Conservation (phyloP, 2,113 vertebrate species). For the Neoarius graeffei region DNA sequence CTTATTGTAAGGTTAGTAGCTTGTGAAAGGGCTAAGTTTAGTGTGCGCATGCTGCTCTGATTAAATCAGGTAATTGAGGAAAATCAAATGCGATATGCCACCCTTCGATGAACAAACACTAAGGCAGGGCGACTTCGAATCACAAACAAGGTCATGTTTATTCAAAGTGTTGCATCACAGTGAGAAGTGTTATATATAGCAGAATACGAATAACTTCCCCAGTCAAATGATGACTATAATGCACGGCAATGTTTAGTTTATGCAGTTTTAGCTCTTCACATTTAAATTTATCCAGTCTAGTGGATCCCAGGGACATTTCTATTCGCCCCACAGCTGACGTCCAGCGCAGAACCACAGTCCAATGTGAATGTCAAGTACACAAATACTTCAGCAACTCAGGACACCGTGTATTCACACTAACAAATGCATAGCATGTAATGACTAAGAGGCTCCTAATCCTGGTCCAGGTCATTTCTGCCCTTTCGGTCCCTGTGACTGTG, state of each 20-base stretch:
- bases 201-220: not conserved
- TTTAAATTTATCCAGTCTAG: not conserved
- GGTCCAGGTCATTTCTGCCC: conserved; percentile 24
- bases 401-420: not conserved
- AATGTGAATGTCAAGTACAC: not conserved
- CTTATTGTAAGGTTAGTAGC: not conserved
- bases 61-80: not conserved
- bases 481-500: conserved; percentile 43
- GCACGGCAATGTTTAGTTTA: too few species aligned
- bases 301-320: not conserved
- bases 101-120: not conserved
- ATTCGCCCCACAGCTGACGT: not conserved
- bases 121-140: not conserved
- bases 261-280: not conserved
- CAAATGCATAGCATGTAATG: not conserved
- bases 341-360: not conserved
- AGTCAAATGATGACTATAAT: not conserved
- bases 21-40: not conserved
- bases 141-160: not conserved
- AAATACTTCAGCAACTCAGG: not conserved
- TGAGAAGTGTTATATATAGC: not conserved
- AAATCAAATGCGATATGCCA: not conserved
- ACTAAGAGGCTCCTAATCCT: conserved; percentile 6
- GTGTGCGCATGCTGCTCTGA: not conserved
- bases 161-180: not conserved